Evolutionary conservation across 1,140 invertebrate genomes (phyloP), one percentile per base, ranked within the genome.

Genomic region (Battus philenor): DNA sequence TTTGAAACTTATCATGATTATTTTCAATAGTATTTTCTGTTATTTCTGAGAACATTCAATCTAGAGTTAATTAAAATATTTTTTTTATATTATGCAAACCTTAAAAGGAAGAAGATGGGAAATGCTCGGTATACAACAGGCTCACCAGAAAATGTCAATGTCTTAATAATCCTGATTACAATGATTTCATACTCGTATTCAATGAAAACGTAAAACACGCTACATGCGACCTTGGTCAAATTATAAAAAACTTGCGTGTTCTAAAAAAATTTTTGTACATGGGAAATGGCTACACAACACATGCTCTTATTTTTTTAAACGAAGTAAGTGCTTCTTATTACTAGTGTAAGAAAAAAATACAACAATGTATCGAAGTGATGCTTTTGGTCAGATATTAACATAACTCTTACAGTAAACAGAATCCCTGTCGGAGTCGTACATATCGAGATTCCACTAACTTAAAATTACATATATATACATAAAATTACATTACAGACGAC

Each of bases 251-350:
- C 51, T 51, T 84, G 54, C 58, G 62, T 1, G 75, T 78, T 36
- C 43, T 84, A 5, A 81, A 77, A 43, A 79, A 63, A 46, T 79
- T 84, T 55, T 27, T 84, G 3, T 84, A 84, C 24, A 76, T 84
- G 56, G 69, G 68, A 9, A 59, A 67, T 13, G 43, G 11, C 13
- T 78, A 81, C 45, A 73, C 68, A 0, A 79, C 65, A 48, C 70
- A 79, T 45, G 73, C 77, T 17, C 52, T 84, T 2, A 56, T 63
- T 45, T 84, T 84, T 73, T 59, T 84, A 27, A 78, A 74, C 53
- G 71, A 81, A 52, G 79, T 79, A 50, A 49, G 49, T 61, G 4
- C 2, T 30, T 11, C 12, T 13, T 9, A 2, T 29, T 29, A 1
- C 18, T 22, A 30, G 12, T 10, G 20, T 16, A 1, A 39, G 24